Evolutionary conservation across 1,140 invertebrate species (phyloP).

Genomic region (Polypedilum pembai): DNA sequence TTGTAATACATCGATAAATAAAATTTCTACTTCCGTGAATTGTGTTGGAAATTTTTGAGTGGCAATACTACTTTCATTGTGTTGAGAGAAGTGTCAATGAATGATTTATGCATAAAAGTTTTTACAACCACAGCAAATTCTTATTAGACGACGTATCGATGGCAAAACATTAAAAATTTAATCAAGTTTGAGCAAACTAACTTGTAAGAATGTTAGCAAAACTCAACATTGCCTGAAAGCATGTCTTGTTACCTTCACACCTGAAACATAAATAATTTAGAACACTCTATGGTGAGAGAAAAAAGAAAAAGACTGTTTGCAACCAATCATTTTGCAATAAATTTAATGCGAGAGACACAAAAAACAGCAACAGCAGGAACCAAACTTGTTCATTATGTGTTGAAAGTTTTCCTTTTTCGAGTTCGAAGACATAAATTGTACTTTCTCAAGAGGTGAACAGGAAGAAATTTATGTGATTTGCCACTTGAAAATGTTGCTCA

Average conservation of each 20-base stretch:
- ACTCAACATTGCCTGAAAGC: neutral
- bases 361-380: neutral
- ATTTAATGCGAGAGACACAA: neutral
- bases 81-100: neutral
- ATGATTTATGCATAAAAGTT: neutral
- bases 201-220: neutral
- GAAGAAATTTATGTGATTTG: neutral
- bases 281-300: neutral
- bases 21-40: too few relatives aligned
- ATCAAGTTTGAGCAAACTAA: neutral
- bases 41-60: neutral
- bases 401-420: neutral
- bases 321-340: conserved; percentile 19
- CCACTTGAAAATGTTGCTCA: too few relatives aligned
- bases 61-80: neutral
- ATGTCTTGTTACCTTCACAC: neutral
- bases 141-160: neutral
- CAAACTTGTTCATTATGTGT: conserved; percentile 9
- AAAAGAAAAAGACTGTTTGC: neutral
- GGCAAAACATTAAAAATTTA: conserved; percentile 18
- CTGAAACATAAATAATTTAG: conserved; percentile 19
- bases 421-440: neutral
- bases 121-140: too few relatives aligned
- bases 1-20: neutral
- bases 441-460: neutral